Base-by-base conservation (phyloP, 1,140 invertebrate species). In the Procambarus virginalis region DNA sequence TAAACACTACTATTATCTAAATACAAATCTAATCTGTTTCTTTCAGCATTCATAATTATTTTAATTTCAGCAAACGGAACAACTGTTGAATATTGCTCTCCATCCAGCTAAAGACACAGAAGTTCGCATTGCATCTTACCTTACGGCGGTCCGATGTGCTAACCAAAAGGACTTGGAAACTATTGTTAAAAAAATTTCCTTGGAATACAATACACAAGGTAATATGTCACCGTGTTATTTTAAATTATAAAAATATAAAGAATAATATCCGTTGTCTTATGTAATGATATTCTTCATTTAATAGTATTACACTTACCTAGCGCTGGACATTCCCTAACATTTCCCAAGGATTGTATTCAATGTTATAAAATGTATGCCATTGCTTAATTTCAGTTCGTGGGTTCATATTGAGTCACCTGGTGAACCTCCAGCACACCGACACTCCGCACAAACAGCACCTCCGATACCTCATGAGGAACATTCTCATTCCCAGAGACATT, bases 201-300 rank as follows among this genome's bases (percentile, higher is more conserved):
- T 34, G 17, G 80, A 89, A 49, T 45, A 78, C 10, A 89, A 89
- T 76, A 89, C 87, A 10, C 87, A 89, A 78, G 87, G 87, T 89
- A 22, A 34, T 3, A 70, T 34, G 4, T 17, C n/a, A 70, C 2
- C 17, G 4, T 70, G 5, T 20, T 70, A 6, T 70, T 4, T 70
- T n/a, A 22, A 22, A 70, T 6, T 34, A 34, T 34, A 34, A 34
- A 34, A 34, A 0, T 34, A 34, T 34, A 34, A 34, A 34, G 34
- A 34, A 34, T 34, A 34, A 0, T 34, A 34, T 34, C 34, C 34
- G 34, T 34, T 34, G 34, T 34, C 8, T 8, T 58, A 58, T 8
- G 14, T 58, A 58, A 9, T 8, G 55, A 58, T 14, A 14, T 58
- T 58, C 55, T 58, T 8, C 34, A 34, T 34, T 34, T 34, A 34